These are phyloP conservation scores for Myotis lucifugus DNA, from an alignment of 2,113 vertebrate genomes.

Conservation along the genomic window DNA sequence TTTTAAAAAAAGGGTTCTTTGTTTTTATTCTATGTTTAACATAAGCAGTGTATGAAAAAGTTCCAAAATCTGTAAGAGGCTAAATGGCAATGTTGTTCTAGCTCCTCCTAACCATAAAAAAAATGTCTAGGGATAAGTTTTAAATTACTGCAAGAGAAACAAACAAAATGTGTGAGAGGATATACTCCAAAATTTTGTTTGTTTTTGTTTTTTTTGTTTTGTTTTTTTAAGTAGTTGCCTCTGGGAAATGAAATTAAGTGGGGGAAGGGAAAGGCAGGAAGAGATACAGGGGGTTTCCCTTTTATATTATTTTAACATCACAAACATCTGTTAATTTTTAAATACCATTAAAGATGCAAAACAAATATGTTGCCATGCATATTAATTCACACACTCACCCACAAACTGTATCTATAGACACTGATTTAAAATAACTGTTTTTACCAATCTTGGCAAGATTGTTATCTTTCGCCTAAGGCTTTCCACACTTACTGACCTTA, in stretches of 20 bases:
- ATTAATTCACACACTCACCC: background rate
- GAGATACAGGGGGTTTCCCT: background rate
- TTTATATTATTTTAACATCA: conserved; percentile 56
- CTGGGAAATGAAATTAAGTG: conserved; percentile 23
- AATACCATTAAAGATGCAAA: conserved; percentile 27
- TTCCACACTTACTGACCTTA: conserved; percentile 67
- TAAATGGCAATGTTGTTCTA: conserved; percentile 53
- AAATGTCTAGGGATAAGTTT: conserved; percentile 47
- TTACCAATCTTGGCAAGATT: conserved; percentile 52
- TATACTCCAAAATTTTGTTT: background rate
- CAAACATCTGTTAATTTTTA: background rate
- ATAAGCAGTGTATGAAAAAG: conserved; percentile 44
- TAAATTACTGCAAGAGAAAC: background rate
- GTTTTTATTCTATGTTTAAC: conserved; percentile 58
- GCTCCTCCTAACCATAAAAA: conserved; percentile 31
- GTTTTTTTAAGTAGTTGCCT: background rate
- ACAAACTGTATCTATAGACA: background rate
- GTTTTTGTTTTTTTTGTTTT: background rate
- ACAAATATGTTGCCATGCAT: background rate
- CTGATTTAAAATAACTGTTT: conserved; percentile 56
- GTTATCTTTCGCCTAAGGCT: conserved; percentile 30
- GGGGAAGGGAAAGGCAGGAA: background rate
- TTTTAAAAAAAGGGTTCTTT: background rate
- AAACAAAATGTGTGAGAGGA: background rate
- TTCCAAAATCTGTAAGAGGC: conserved; percentile 13